Base-by-base conservation (phyloP, 1,140 invertebrate species). In the Dendroctonus valens region DNA sequence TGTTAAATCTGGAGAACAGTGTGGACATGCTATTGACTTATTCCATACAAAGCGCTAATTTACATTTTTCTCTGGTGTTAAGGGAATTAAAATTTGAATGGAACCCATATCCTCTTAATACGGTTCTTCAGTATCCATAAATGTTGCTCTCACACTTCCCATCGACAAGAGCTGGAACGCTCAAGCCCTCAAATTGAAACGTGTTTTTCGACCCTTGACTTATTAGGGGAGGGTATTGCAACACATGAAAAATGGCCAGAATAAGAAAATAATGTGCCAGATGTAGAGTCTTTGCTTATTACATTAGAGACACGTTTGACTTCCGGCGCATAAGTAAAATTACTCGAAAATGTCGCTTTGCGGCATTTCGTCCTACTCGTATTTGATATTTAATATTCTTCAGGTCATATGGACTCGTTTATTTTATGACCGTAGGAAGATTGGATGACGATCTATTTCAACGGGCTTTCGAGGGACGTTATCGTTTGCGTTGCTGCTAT, bases 351-450 rank as follows among this genome's bases (percentile, higher is more conserved):
- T 14, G 54, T 41, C 40, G 40, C 41, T 58, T 41, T 44, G 53
- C 46, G 44, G 48, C 46, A 38, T 44, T 59, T 59, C 40, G 53
- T 59, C 52, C 57, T 26, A 26, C 26, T 26, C 26, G 26, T 60
- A 59, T 59, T 59, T 59, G 52, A 59, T 59, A 66, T 59, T 66
- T 66, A 65, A 66, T 54, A 59, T 54, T 59, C 57, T 37, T 64
- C 48, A 55, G 46, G 54, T 54, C 12, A 40, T 42, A 26, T 37
- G 62, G 46, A 41, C 51, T 44, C 57, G 48, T 51, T 65, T 64
- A 50, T 54, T 54, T 54, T 54, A 54, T 54, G 37, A 46, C 42
- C n/a, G 42, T 46, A 46, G 42, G 42, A 9, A 46, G 42, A 12
- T 46, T 26, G 26, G 26, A 26, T 26, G 26, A 26, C 26, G 26